phyloP scores from a whole-genome alignment of 2,888 invertebrate genomes.

The Apodemia duryi region DNA sequence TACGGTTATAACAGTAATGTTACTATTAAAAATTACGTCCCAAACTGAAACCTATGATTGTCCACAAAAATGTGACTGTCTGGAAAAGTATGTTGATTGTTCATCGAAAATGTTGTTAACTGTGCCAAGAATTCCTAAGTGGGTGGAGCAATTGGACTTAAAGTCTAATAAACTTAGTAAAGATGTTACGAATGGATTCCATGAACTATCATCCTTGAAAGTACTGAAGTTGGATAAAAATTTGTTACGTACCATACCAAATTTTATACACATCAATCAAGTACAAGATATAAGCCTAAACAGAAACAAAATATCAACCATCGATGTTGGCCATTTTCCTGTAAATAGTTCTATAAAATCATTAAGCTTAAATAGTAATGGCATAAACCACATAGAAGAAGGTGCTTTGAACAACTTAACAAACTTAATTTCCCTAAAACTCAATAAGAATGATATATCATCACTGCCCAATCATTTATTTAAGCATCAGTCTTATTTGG shows the following conservation, averaged over 20 bases:
- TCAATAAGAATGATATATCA: constrained; percentile 88
- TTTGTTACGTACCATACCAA: constrained; percentile 76
- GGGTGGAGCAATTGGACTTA: constrained; percentile 87
- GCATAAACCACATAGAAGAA: constrained; percentile 84
- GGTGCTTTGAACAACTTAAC: constrained; percentile 86
- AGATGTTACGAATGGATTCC: constrained; percentile 56
- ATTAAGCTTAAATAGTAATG: constrained; percentile 79
- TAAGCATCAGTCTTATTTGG: constrained; percentile 82
- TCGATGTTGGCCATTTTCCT: constrained; percentile 80
- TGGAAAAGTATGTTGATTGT: constrained; percentile 87
- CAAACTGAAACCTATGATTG: constrained; percentile 75
- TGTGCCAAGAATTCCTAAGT: constrained; percentile 87
- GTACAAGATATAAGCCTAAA: constrained; percentile 81
- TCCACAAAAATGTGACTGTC: constrained; percentile 84
- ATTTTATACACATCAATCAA: constrained; percentile 68
- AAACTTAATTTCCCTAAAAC: constrained; percentile 84
- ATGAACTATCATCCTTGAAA: constrained; percentile 52
- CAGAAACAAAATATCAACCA: constrained; percentile 80
- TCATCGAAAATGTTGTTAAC: constrained; percentile 83
- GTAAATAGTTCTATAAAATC: constrained; percentile 68
- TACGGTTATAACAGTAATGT: constrained; percentile 57
- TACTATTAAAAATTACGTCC: constrained; percentile 48
- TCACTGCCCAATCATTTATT: constrained; percentile 87
- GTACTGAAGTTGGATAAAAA: constrained; percentile 79
- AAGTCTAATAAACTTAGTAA: constrained; percentile 68